Base-by-base conservation (phyloP, 92 coral and sea anemone genomes). In the Epizoanthus fatuus region DNA sequence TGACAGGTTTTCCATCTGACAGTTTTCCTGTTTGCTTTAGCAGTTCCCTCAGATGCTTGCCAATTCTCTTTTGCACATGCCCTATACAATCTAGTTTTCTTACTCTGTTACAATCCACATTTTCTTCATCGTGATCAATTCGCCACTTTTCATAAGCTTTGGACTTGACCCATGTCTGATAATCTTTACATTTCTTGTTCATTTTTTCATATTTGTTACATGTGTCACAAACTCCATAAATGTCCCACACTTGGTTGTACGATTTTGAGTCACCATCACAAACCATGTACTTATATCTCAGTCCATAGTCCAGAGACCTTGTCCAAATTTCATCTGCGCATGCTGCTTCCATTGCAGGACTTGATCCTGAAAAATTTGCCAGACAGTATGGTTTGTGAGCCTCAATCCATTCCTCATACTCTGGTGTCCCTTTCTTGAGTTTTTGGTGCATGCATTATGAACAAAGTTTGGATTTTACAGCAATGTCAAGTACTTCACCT, bases 231-330 rank as follows among this genome's bases (percentile, higher is more conserved):
- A 55, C 65, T 17, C 79, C 85, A 54, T 86, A 86, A 12, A 68
- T n/a, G 17, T 85, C 68, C 89, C 89, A 85, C 2, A 85, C 84
- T 3, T 20, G 68, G 44, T 42, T 49, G 37, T 85, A 85, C n/a
- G 84, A 51, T 17, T 85, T 85, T 11, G 83, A 55, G 44, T 62
- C 89, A 4, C 75, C 74, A 75, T 85, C 84, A 85, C 84, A 62
- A 4, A 85, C 78, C 85, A 85, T 85, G 49, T 49, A 75, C n/a
- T 73, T 85, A 51, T 84, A 84, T 17, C 70, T 45, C 12, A 84
- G 29, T 45, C 40, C 35, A 38, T 56, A 22, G 38, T 65, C 78
- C 65, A 54, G 14, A 10, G 49, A 38, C 75, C 85, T 47, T 49
- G 39, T 17, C 85, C 89, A 76, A 13, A 66, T n/a, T 7, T 22